Base-by-base conservation (phyloP, 1,140 invertebrate genomes). In the Paraescarpia echinospica region DNA sequence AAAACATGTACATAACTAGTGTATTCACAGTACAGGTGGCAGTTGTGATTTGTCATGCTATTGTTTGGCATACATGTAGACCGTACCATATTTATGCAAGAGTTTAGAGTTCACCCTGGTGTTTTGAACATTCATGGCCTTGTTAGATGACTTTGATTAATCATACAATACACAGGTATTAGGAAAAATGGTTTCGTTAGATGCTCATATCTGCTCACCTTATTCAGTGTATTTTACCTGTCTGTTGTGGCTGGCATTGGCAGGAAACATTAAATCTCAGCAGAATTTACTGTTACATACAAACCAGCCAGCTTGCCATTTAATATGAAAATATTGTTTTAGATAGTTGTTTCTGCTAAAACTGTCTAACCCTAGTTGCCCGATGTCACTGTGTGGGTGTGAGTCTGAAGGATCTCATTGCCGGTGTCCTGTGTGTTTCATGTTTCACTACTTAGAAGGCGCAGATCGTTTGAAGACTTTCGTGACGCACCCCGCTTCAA, bases 371-470 rank as follows among this genome's bases (percentile, higher is more conserved):
- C 4, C 27, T 31, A 77, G 12, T 31, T 22, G 59, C 27, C 59
- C 27, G 59, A 6, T 1, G 59, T 77, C 12, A 77, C 59, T 77
- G 59, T 77, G 59, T 12, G 12, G 9, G 2, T 77, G 59, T 77
- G 48, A 18, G 18, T 51, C 8, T 77, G 59, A 4, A 18, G 0
- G 4, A 31, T 22, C 59, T 77, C 59, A 77, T 27, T 77, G 59
- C 59, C 9, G 2, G 14, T 18, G 59, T 77, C 18, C 59, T 77
- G 59, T 77, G 59, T 77, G 59, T 77, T 77, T 77, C 59, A 77
- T 77, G 59, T 77, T 77, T 77, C 59, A 77, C 59, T 77, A 31
- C 59, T 77, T 77, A 77, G 59, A 77, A 77, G 59, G 59, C 59
- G 59, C 59, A 77, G 59, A 77, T 77, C 59, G 8, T 77, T 77